Conservation (phyloP, 2,888 invertebrate genomes). For the Eilema caniola region DNA sequence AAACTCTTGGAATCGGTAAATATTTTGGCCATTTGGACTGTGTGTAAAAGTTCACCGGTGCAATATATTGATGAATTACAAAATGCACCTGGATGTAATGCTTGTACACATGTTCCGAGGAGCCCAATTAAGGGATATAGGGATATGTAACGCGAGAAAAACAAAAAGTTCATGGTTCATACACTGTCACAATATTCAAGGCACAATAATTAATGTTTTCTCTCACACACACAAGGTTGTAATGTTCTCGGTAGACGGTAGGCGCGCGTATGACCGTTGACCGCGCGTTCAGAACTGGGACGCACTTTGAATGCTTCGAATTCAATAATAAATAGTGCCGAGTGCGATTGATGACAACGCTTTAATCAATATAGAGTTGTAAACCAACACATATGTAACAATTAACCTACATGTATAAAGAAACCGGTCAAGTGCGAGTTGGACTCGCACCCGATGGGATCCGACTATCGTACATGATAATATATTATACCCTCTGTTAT, state of each 20-base stretch:
- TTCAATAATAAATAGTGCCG: background rate
- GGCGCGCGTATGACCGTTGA: background rate
- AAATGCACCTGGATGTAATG: conserved; percentile 63
- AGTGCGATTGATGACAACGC: background rate
- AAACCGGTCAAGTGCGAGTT: no score
- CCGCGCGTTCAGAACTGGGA: background rate
- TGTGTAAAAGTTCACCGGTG: conserved; percentile 90
- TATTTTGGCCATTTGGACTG: conserved; percentile 90
- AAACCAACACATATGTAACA: background rate
- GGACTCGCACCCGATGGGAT: no score
- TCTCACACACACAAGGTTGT: background rate
- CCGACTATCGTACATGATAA: no score
- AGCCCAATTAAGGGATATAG: conserved; percentile 77
- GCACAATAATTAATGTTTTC: background rate
- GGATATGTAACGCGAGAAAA: conserved; percentile 57
- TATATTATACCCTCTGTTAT: no score
- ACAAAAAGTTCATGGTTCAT: conserved; percentile 58
- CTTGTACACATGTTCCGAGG: conserved; percentile 75
- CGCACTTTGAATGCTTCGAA: background rate
- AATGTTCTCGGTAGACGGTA: background rate
- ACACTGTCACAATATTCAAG: conserved; percentile 16
- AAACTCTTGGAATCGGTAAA: conserved; percentile 94
- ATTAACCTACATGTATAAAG: no score
- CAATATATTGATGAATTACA: conserved; percentile 92
- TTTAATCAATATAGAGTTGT: background rate